Percentiles rank a stretch among this genome's conserved stretches.
phyloP scores from a whole-genome alignment of 2,113 vertebrate genomes.

The Lycocorax pyrrhopterus region DNA sequence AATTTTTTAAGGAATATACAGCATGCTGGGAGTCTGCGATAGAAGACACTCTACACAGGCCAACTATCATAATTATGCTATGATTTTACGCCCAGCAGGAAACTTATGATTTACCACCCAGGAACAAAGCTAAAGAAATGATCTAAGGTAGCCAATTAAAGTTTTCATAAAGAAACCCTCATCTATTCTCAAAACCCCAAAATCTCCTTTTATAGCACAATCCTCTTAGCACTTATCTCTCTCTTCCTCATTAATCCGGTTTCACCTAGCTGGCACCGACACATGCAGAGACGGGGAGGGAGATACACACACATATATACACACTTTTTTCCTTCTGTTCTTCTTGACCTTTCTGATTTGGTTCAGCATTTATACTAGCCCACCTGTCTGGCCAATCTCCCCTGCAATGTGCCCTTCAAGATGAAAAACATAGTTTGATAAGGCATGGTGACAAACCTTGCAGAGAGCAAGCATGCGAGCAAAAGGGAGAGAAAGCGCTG shows the following conservation, averaged over 20 bases:
- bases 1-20: constrained; percentile 28
- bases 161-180: constrained; percentile 59
- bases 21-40: constrained; percentile 44
- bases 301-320: not conserved
- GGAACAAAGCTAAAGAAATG: constrained; percentile 63
- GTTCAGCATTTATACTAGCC: constrained; percentile 39
- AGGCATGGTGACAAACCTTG: constrained; percentile 51
- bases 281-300: not conserved
- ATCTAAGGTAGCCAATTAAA: constrained; percentile 65
- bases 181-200: constrained; percentile 45
- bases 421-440: constrained; percentile 54
- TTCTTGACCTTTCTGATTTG: constrained; percentile 62
- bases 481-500: constrained; percentile 54
- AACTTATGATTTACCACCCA: constrained; percentile 61
- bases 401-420: constrained; percentile 56
- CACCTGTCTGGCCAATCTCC: constrained; percentile 59
- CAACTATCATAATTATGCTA: constrained; percentile 49
- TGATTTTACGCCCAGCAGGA: constrained; percentile 54
- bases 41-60: constrained; percentile 27
- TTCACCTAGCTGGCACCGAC: constrained; percentile 51
- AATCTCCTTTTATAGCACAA: constrained; percentile 62
- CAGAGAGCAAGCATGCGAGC: constrained; percentile 28
- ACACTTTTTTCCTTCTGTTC: constrained; percentile 19
- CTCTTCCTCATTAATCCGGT: constrained; percentile 59
- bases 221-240: constrained; percentile 54